Conservation (phyloP, 2,113 vertebrate species). For the Salvator merianae region DNA sequence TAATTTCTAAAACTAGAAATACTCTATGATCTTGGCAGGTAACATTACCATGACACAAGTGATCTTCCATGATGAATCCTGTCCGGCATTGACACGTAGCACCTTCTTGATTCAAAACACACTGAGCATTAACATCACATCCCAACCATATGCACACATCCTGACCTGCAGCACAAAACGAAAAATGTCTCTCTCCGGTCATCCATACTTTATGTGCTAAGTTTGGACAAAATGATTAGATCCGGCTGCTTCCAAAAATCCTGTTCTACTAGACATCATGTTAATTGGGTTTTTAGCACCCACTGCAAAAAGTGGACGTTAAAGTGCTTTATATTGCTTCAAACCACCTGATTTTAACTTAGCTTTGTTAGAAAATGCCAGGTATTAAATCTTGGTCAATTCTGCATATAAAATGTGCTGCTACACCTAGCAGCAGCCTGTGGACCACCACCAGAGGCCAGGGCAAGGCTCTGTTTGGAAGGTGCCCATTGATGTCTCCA, state of each 20-base stretch:
- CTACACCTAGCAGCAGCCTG: too few relatives aligned
- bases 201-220: not conserved
- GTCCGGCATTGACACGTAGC: conserved; percentile 79
- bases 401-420: too few relatives aligned
- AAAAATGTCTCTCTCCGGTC: not conserved
- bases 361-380: too few relatives aligned
- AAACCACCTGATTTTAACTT: not conserved
- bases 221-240: not conserved
- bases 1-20: not conserved
- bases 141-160: conserved; percentile 75
- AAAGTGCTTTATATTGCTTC: not conserved
- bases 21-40: not conserved
- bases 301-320: not conserved
- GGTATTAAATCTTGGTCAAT: too few relatives aligned
- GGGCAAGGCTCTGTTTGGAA: too few relatives aligned
- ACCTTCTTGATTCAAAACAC: conserved; percentile 71
- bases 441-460: too few relatives aligned
- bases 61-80: conserved; percentile 83
- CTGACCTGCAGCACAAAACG: conserved; percentile 74
- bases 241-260: conserved; percentile 4
- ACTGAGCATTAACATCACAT: conserved; percentile 81
- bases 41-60: conserved; percentile 81
- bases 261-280: not conserved
- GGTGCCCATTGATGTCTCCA: too few relatives aligned
- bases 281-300: not conserved